Base-by-base conservation (phyloP, 2,888 invertebrate species). In the Arrhopalites spinosus region DNA sequence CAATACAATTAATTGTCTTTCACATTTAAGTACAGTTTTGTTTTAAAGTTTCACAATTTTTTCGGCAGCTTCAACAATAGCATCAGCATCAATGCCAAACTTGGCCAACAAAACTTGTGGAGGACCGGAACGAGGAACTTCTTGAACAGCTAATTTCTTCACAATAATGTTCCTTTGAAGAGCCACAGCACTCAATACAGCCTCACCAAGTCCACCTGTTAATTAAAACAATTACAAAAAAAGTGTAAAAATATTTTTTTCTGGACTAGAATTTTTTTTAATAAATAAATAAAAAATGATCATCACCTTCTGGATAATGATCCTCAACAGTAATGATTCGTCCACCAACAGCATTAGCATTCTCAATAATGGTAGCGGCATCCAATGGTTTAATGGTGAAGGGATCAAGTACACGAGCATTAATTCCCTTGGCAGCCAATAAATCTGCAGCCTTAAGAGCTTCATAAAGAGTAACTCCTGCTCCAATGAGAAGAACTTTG, bases 381-480 rank as follows among this genome's bases (percentile, higher is more conserved):
- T 99, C 99, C 81, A 99, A 87, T 0, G 99, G 99, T 87, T 99
- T 98, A 77, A 98, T 87, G 13, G 98, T 97, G 88, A 98, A 99
- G 7, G 93, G 94, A 88, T 99, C 99, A 85, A 99, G 85, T 27
- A 99, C 91, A 63, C 97, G 90, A 0, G 92, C 90, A 75, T 90
- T 87, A 72, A 96, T 87, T 17, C 92, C 92, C n/a, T 86, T 85
- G 83, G 90, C 90, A 11, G 88, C 89, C 75, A 98, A 88, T 76
- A 88, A 87, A 77, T 90, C 90, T 0, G 95, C 93, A 29, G 98
- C 98, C 76, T 90, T 89, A 64, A 98, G 82, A 0, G 95, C 94
- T 86, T 98, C 98, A 85, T 93, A 91, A 75, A 99, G 87, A 0
- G 99, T 99, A 25, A 99, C 90, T 66, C 98, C 98, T 59, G 95